phyloP scores from a whole-genome alignment of 2,888 invertebrate genomes.

The Tetramorium bicarinatum region DNA sequence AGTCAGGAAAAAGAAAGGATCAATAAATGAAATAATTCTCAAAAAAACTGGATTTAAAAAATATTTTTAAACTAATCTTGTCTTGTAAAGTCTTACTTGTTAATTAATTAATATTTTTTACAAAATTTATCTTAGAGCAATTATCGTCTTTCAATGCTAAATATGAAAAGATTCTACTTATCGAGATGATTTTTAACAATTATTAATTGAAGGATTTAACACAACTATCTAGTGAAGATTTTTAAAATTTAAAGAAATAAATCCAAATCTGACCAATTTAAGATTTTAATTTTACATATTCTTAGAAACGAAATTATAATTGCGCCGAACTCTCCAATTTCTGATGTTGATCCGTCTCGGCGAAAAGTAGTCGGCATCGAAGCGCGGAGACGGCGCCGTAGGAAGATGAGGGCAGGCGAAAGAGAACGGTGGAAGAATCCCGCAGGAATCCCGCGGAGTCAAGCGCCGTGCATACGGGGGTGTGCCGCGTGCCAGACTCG shows the following conservation, averaged over 20 bases:
- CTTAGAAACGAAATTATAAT: background rate
- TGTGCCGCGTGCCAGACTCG: conserved; percentile 85
- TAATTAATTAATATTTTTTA: background rate
- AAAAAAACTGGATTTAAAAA: background rate
- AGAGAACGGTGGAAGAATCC: conserved; percentile 59
- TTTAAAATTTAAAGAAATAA: background rate
- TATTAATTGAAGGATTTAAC: background rate
- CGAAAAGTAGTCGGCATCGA: conserved; percentile 30
- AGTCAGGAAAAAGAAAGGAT: background rate
- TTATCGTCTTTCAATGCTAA: background rate
- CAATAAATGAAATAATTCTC: background rate
- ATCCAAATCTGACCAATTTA: background rate
- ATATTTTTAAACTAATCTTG: background rate
- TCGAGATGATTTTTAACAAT: background rate
- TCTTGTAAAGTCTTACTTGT: background rate
- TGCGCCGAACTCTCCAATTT: background rate
- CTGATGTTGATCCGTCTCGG: background rate
- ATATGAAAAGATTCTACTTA: background rate
- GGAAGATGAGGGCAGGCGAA: conserved; percentile 37
- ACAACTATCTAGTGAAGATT: background rate
- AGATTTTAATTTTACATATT: background rate
- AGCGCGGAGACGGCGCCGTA: conserved; percentile 22
- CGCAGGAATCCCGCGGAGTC: conserved; percentile 76
- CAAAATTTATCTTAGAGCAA: background rate
- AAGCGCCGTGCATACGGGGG: conserved; percentile 78